Evolutionary conservation across 2,113 vertebrate genomes (phyloP).

Genomic region (Castor canadensis): DNA sequence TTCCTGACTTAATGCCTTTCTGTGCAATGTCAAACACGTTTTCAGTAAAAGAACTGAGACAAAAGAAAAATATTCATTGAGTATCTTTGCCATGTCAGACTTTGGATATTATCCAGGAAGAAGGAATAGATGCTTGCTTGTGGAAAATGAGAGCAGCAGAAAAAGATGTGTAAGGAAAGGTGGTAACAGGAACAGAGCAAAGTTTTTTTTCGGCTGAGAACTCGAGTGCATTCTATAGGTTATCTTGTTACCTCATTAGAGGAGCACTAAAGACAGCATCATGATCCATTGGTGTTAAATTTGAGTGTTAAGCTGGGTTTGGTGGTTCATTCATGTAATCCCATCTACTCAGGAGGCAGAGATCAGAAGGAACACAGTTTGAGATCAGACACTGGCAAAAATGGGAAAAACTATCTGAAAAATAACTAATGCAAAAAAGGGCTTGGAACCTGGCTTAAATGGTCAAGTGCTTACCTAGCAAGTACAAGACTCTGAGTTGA

Average conservation of each 20-base stretch:
- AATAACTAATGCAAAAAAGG: too few relatives aligned
- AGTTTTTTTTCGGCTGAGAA: not conserved
- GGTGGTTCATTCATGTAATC: too few relatives aligned
- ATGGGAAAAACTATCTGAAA: too few relatives aligned
- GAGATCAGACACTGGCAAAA: too few relatives aligned
- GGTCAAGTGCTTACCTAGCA: too few relatives aligned
- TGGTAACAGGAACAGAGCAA: not conserved
- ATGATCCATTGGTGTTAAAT: not conserved
- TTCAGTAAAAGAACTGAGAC: conserved; percentile 3
- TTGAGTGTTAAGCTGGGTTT: not conserved
- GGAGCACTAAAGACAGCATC: not conserved
- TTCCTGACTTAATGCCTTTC: conserved; percentile 28
- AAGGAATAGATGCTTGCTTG: not conserved
- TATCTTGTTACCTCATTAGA: not conserved
- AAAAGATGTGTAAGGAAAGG: not conserved
- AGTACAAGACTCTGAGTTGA: too few relatives aligned
- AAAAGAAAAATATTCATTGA: conserved; percentile 25
- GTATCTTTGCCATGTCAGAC: not conserved
- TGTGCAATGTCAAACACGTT: conserved; percentile 27
- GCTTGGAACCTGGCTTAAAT: too few relatives aligned
- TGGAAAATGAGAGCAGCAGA: not conserved
- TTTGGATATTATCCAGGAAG: conserved; percentile 28
- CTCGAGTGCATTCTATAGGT: not conserved
- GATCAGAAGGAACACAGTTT: too few relatives aligned
- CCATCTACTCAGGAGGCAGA: too few relatives aligned